These are phyloP conservation scores for Rhinogobius similis DNA, from an alignment of 2,113 vertebrate genomes.

Conservation along the genomic window DNA sequence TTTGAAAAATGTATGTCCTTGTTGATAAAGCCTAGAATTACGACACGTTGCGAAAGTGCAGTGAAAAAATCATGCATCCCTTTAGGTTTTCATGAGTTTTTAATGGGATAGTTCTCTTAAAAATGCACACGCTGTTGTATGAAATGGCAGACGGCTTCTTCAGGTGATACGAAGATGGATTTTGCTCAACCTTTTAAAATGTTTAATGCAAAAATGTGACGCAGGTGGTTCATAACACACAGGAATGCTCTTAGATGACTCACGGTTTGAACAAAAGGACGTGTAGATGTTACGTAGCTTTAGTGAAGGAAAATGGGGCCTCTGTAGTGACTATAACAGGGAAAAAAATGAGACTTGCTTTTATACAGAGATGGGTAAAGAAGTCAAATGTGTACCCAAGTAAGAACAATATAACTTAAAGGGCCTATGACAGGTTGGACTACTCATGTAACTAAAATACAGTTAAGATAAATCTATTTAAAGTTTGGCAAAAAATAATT, in stretches of 20 bases:
- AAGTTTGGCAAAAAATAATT: too few species aligned
- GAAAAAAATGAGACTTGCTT: too few species aligned
- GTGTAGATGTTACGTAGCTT: background rate
- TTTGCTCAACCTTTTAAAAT: constrained; percentile 20
- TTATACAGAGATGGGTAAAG: too few species aligned
- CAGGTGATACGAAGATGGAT: constrained; percentile 13
- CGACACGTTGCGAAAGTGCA: constrained; percentile 31
- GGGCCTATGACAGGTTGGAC: too few species aligned
- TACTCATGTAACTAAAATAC: too few species aligned
- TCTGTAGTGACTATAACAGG: background rate
- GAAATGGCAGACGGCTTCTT: constrained; percentile 31
- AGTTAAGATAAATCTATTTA: too few species aligned
- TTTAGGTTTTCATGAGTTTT: constrained; percentile 15
- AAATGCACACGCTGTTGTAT: background rate
- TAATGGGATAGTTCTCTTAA: constrained; percentile 17
- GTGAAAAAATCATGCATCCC: background rate
- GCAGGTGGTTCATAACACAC: constrained; percentile 18
- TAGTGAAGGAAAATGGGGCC: background rate
- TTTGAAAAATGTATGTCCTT: constrained; percentile 22
- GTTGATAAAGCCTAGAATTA: constrained; percentile 27
- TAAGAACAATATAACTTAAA: too few species aligned
- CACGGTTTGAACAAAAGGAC: background rate
- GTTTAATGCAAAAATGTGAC: constrained; percentile 20
- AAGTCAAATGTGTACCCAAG: too few species aligned
- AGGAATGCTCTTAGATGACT: constrained; percentile 21